Percentiles rank a stretch among this genome's conserved stretches.
phyloP scores from a whole-genome alignment of 2,888 invertebrate genomes.

The Oscheius sp. region DNA sequence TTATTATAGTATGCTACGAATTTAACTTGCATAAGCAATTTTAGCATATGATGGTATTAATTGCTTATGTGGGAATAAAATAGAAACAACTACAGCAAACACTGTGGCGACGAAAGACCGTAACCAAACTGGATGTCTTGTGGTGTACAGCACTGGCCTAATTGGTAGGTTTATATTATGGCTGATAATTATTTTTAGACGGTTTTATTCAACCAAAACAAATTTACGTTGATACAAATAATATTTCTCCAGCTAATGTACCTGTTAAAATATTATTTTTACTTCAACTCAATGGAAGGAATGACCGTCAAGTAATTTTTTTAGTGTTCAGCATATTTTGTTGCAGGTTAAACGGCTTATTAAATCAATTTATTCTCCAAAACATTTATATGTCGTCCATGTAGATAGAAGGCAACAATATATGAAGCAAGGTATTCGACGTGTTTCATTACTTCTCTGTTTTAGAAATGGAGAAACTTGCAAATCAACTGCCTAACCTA shows the following conservation, averaged over 20 bases:
- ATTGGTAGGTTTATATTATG: slow-evolving; percentile 22
- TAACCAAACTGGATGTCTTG: too few relatives aligned
- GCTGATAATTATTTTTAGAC: background rate
- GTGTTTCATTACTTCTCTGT: background rate
- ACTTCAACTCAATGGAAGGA: slow-evolving; percentile 92
- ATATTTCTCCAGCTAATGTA: background rate
- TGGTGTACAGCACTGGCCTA: slow-evolving; percentile 85
- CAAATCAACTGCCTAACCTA: slow-evolving; percentile 59
- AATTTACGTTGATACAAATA: background rate
- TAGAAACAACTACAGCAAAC: slow-evolving; percentile 76
- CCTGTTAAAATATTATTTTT: slow-evolving; percentile 80
- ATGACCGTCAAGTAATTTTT: slow-evolving; percentile 82
- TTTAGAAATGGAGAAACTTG: slow-evolving; percentile 61
- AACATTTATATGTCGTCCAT: slow-evolving; percentile 95
- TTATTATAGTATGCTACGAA: slow-evolving; percentile 80
- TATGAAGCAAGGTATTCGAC: slow-evolving; percentile 54
- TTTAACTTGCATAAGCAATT: background rate
- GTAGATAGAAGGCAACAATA: slow-evolving; percentile 79
- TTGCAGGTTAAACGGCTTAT: slow-evolving; percentile 84
- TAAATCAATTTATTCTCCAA: slow-evolving; percentile 86
- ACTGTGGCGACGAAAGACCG: slow-evolving; percentile 77
- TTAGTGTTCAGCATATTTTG: background rate
- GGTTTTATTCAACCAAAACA: background rate
- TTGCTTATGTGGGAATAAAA: slow-evolving; percentile 91
- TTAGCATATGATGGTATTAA: slow-evolving; percentile 71